Evolutionary conservation across 2,113 vertebrate species (phyloP), one percentile per base, ranked within the genome.

Genomic region (Philantomba maxwellii): DNA sequence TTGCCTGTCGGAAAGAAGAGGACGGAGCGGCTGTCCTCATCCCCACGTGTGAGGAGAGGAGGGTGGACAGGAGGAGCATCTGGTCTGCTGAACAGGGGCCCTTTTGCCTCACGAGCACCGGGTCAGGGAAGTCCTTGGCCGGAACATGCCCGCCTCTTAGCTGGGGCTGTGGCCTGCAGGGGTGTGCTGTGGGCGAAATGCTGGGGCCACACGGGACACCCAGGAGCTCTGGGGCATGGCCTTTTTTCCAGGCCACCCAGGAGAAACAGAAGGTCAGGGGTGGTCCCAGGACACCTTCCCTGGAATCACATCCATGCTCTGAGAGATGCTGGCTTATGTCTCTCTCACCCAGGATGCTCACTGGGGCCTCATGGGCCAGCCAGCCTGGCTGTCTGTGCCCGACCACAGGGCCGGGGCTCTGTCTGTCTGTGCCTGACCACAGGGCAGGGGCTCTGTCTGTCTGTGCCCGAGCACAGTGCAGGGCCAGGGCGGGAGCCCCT

Each of bases 391-490:
- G 53, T 53, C 53, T 23, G 21, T 53, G 23, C 55, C 23, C 3
- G 23, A 57, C 1, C 55, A 25, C 55, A 57, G 55, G 21, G 55
- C 55, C 10, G 9, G 51, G 25, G 11, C n/a, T 73, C 14, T 23
- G 21, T 16, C 13, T 23, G 21, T 13, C 43, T 1, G 33, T 33
- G 1, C 4, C 4, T 1, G 0, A 28, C 45, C 55, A 10, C 55
- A 28, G 25, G 36, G 21, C 39, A 2, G 49, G 49, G 49, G 49
- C 15, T 5, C 14, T 49, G 49, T 51, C 49, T 16, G 15, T 51
- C 49, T 51, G 51, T 19, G 53, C 9, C 55, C 3, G 55, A 57
- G 0, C 23, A 25, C 9, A 57, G 55, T 2, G 23, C 12, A 1
- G 2, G 4, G 19, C 57, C 21, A 1, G 33, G 78, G 58, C 1